Evolutionary conservation across 2,888 invertebrate genomes (phyloP).

Genomic region (Crematogaster levior): DNA sequence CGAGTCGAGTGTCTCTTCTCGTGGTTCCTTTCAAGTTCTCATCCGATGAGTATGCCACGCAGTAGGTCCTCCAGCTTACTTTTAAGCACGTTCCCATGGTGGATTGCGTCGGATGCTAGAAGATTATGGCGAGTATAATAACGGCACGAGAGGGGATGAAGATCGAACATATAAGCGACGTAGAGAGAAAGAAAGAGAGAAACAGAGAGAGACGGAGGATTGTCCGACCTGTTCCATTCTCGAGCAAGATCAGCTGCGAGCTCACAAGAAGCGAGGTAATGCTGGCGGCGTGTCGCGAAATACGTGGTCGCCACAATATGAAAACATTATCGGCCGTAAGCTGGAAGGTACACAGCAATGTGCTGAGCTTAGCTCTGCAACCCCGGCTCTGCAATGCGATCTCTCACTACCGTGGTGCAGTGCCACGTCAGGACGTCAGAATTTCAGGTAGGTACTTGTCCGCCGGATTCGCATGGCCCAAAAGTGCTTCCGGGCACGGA

Average conservation of each 20-base stretch:
- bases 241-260: constrained; percentile 42
- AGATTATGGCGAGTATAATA: constrained; percentile 53
- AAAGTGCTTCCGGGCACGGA: constrained; percentile 59
- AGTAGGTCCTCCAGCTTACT: constrained; percentile 74
- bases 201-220: neutral
- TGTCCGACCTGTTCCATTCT: constrained; percentile 29
- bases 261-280: constrained; percentile 65
- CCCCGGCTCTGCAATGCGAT: constrained; percentile 58
- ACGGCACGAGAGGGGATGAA: neutral
- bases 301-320: constrained; percentile 80
- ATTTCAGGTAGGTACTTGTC: constrained; percentile 73
- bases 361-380: constrained; percentile 82
- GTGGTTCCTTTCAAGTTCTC: constrained; percentile 82
- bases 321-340: constrained; percentile 84
- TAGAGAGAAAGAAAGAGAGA: neutral
- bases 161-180: constrained; percentile 5
- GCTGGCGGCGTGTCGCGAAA: constrained; percentile 67
- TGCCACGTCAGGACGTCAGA: constrained; percentile 84
- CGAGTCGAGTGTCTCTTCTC: constrained; percentile 80
- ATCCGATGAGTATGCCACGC: constrained; percentile 67
- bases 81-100: constrained; percentile 77
- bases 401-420: constrained; percentile 68
- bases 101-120: constrained; percentile 57
- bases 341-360: constrained; percentile 84
- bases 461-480: constrained; percentile 67